These are phyloP conservation scores for Aphyosemion australe DNA, from an alignment of 2,113 vertebrate genomes.

Conservation along the genomic window DNA sequence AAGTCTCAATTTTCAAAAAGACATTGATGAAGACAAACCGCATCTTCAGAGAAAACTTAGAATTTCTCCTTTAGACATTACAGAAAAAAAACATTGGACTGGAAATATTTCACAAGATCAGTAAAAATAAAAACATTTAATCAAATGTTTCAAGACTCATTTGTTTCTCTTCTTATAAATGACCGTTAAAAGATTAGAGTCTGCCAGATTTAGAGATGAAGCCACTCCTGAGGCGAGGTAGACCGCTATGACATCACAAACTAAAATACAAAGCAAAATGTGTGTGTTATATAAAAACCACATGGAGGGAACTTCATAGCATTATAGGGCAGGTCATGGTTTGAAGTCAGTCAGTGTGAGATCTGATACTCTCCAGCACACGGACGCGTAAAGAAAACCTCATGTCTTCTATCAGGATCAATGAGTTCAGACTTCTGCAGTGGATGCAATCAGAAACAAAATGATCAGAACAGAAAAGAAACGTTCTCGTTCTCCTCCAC, in stretches of 20 bases:
- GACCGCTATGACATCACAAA: not conserved
- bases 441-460: constrained; percentile 16
- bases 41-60: not conserved
- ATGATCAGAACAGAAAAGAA: constrained; percentile 4
- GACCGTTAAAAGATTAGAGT: not conserved
- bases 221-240: not conserved
- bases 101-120: not conserved
- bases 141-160: not conserved
- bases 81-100: too few species aligned
- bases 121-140: not conserved
- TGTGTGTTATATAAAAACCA: constrained; percentile 5
- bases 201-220: not conserved
- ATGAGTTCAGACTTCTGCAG: constrained; percentile 33
- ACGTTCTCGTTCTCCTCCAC: too few species aligned
- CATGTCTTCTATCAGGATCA: constrained; percentile 30
- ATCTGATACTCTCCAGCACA: constrained; percentile 37
- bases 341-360: constrained; percentile 26
- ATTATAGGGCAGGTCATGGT: not conserved
- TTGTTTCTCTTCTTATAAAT: not conserved
- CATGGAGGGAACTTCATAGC: not conserved
- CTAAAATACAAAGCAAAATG: not conserved
- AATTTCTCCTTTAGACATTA: not conserved
- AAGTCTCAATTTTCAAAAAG: too few species aligned
- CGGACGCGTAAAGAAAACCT: constrained; percentile 31
- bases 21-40: too few species aligned